Conservation (phyloP, 1,140 invertebrate genomes). For the Cydia strobilella region DNA sequence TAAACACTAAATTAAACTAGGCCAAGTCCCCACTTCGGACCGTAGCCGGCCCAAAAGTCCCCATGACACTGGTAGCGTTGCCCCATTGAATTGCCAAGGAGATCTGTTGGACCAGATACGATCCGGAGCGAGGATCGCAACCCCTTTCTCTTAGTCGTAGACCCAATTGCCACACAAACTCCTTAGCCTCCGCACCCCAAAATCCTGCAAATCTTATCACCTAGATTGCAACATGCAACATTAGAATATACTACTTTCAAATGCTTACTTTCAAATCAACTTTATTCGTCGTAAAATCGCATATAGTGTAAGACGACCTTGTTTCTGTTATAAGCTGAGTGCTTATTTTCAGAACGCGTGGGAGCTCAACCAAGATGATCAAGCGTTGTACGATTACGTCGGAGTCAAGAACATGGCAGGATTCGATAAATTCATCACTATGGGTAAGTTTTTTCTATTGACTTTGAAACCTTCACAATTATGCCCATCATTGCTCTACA, state of each 20-base stretch:
- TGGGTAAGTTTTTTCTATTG: constrained; percentile 65
- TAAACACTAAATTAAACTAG: no score
- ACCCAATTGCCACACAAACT: no score
- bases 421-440: constrained; percentile 81
- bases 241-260: not conserved
- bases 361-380: constrained; percentile 75
- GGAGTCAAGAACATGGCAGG: constrained; percentile 81
- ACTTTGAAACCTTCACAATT: not conserved
- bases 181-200: no score
- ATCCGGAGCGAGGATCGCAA: no score
- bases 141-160: no score
- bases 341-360: constrained; percentile 82
- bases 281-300: constrained; percentile 18
- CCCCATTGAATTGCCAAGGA: no score
- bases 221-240: not conserved
- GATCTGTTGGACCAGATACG: no score
- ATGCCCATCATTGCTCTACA: no score
- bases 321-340: constrained; percentile 4
- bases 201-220: no score
- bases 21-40: no score
- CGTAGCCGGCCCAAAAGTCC: no score
- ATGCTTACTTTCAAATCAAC: not conserved
- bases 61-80: no score
- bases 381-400: constrained; percentile 66
- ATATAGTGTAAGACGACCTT: not conserved